Percentiles rank a stretch among this genome's conserved stretches.
These are phyloP conservation scores for Tinea trinotella DNA, from an alignment of 2,888 invertebrate genomes.

Conservation along the genomic window DNA sequence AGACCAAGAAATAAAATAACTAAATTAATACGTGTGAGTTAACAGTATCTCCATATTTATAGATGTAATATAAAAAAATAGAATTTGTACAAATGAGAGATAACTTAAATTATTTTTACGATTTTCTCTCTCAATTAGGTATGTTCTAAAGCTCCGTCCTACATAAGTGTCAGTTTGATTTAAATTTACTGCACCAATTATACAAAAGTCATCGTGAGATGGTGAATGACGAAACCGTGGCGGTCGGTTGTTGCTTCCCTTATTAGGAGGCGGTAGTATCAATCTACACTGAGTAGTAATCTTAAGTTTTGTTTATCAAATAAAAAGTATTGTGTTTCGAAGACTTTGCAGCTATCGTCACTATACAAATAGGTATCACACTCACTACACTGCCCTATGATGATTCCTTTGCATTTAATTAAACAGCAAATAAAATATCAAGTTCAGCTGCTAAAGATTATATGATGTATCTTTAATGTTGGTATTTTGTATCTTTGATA, in stretches of 20 bases:
- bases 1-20: background rate
- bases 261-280: too few species aligned
- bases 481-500: too few species aligned
- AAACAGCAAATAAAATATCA: too few species aligned
- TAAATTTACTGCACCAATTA: constrained; percentile 71
- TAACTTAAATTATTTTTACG: constrained; percentile 70
- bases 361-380: too few species aligned
- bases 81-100: constrained; percentile 53
- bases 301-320: too few species aligned
- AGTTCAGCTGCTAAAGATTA: too few species aligned
- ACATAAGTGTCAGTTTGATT: constrained; percentile 64
- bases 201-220: constrained; percentile 57
- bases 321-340: too few species aligned
- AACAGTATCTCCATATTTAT: constrained; percentile 6
- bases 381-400: too few species aligned
- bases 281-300: too few species aligned
- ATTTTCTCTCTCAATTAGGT: constrained; percentile 66
- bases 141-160: constrained; percentile 45
- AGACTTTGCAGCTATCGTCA: too few species aligned
- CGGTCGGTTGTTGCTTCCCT: constrained; percentile 56
- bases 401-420: too few species aligned
- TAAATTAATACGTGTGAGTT: constrained; percentile 8
- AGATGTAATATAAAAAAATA: constrained; percentile 3
- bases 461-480: too few species aligned
- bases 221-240: constrained; percentile 54